phyloP scores from a whole-genome alignment of 2,797 vertebrate genomes.

The Pangasius mekongensis region DNA sequence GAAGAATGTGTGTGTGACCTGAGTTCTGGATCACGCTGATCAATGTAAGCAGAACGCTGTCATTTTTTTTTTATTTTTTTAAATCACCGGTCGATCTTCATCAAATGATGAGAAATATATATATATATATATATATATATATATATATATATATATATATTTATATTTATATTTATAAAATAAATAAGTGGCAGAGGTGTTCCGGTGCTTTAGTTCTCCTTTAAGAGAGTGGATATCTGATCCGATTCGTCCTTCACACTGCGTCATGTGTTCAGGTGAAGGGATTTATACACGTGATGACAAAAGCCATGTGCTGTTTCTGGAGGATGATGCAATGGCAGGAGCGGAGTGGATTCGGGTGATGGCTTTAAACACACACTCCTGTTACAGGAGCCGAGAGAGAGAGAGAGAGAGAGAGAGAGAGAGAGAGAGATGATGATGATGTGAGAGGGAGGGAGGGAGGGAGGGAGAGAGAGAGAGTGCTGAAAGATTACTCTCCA shows the following conservation, averaged over 20 bases:
- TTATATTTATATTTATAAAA: too few species aligned
- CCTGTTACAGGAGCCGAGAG: slow-evolving; percentile 8
- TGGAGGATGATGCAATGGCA: slow-evolving; percentile 54
- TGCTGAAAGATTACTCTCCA: slow-evolving; percentile 7
- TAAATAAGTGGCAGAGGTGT: not conserved
- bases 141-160: too few species aligned
- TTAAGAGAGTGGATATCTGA: not conserved
- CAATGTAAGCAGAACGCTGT: not conserved
- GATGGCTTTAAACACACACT: not conserved
- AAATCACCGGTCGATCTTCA: not conserved
- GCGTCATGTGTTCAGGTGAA: slow-evolving; percentile 47
- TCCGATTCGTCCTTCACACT: not conserved
- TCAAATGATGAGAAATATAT: not conserved
- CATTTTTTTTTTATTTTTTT: too few species aligned
- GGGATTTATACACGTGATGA: slow-evolving; percentile 44
- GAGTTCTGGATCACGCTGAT: not conserved
- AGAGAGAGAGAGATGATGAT: not conserved
- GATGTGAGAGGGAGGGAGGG: not conserved
- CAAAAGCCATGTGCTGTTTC: slow-evolving; percentile 47
- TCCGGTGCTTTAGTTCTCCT: not conserved
- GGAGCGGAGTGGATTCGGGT: not conserved
- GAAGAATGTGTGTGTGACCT: not conserved
- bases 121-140: too few species aligned
- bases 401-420: not conserved
- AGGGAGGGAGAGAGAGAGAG: not conserved